phyloP scores from a whole-genome alignment of 2,888 invertebrate genomes.

The Cephus rjabovi region DNA sequence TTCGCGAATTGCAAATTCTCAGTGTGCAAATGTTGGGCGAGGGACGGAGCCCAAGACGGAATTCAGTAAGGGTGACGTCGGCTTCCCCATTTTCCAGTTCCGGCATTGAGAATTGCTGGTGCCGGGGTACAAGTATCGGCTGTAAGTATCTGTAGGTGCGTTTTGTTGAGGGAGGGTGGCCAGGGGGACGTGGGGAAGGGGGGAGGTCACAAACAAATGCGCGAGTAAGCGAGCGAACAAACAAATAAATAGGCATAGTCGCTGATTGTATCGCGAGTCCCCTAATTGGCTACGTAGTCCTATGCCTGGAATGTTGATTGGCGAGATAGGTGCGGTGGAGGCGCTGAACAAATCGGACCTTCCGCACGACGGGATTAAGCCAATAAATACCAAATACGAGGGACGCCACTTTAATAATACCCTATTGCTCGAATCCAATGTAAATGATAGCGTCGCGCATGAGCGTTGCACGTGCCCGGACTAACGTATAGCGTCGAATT shows the following conservation, averaged over 20 bases:
- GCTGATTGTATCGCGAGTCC: slow-evolving; percentile 50
- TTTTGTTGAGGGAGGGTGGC: neutral
- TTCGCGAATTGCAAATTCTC: neutral
- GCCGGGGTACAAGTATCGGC: neutral
- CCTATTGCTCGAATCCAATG: neutral
- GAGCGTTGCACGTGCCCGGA: neutral
- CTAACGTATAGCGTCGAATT: neutral
- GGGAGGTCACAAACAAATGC: neutral
- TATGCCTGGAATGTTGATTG: slow-evolving; percentile 58
- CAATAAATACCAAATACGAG: slow-evolving; percentile 44
- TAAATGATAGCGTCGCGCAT: neutral
- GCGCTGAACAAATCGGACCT: slow-evolving; percentile 37
- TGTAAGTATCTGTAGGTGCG: neutral
- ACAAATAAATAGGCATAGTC: slow-evolving; percentile 50
- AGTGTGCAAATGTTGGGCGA: neutral
- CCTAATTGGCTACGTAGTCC: slow-evolving; percentile 53
- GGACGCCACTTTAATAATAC: slow-evolving; percentile 3
- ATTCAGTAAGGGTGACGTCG: neutral
- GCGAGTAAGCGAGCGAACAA: slow-evolving; percentile 19
- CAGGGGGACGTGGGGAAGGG: neutral
- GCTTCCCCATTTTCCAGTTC: neutral
- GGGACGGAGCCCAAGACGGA: neutral
- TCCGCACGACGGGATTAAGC: slow-evolving; percentile 32
- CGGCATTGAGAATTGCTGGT: neutral
- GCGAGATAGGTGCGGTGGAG: slow-evolving; percentile 44